Evolutionary conservation across 2,888 invertebrate genomes (phyloP).

Genomic region (Galeruca laticollis): DNA sequence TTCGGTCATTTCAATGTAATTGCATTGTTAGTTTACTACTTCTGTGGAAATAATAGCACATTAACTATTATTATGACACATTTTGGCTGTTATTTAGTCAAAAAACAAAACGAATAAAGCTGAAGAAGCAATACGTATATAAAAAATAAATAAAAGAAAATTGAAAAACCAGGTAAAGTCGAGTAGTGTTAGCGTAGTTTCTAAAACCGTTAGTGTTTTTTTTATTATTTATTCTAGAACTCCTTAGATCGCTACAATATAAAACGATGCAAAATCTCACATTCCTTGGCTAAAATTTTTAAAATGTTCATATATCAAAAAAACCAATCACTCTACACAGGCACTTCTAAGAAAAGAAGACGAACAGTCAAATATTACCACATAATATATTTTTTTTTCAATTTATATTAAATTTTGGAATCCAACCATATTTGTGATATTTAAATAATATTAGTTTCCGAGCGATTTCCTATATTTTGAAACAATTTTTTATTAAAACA

Average conservation of each 20-base stretch:
- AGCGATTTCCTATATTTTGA: too few relatives aligned
- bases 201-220: conserved; percentile 9
- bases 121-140: conserved; percentile 54
- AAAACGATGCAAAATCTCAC: conserved; percentile 41
- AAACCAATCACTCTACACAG: conserved; percentile 46
- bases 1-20: too few relatives aligned
- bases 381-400: background rate
- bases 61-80: conserved; percentile 6
- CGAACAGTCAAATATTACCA: conserved; percentile 42
- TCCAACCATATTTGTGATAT: too few relatives aligned
- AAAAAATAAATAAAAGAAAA: conserved; percentile 53
- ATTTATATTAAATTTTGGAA: background rate
- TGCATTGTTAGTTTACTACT: conserved; percentile 10
- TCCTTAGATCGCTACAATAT: conserved; percentile 44
- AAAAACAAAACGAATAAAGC: conserved; percentile 59
- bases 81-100: conserved; percentile 30
- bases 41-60: conserved; percentile 11
- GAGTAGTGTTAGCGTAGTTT: conserved; percentile 48
- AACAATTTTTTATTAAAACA: too few relatives aligned
- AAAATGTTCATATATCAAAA: conserved; percentile 34
- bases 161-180: conserved; percentile 41
- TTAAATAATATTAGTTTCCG: too few relatives aligned
- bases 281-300: conserved; percentile 45
- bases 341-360: conserved; percentile 46
- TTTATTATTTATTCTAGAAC: conserved; percentile 29